phyloP scores from a whole-genome alignment of 2,888 invertebrate species.

The Drosophila ochracea region DNA sequence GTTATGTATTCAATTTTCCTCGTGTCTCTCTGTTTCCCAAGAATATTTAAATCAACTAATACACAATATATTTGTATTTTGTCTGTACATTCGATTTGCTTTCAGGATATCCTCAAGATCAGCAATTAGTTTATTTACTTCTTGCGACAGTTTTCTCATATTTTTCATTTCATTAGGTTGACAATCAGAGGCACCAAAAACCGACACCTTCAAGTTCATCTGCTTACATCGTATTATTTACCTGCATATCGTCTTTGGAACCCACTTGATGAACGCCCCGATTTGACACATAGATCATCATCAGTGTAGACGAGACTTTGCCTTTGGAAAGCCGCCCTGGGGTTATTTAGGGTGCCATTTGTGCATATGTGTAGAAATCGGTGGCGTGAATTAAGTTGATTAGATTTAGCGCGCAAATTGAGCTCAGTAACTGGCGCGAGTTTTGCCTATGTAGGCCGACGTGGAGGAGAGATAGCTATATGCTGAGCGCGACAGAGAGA shows the following conservation, averaged over 20 bases:
- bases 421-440: conserved; percentile 35
- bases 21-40: neutral
- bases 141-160: conserved; percentile 1
- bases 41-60: neutral
- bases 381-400: conserved; percentile 78
- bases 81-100: neutral
- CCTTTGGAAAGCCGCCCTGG: conserved; percentile 42
- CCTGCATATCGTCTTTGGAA: conserved; percentile 29
- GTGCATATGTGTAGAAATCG: conserved; percentile 33
- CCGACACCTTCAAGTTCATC: conserved; percentile 49
- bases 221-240: conserved; percentile 15
- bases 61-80: neutral
- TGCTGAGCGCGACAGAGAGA: neutral
- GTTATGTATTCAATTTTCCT: neutral
- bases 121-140: neutral
- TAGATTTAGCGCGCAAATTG: conserved; percentile 76
- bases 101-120: conserved; percentile 15
- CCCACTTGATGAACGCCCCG: conserved; percentile 42
- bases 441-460: conserved; percentile 23
- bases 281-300: conserved; percentile 32
- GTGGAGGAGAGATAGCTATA: neutral
- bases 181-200: conserved; percentile 34
- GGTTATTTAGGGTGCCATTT: conserved; percentile 39
- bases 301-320: conserved; percentile 39
- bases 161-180: conserved; percentile 1